Conservation (phyloP, 2,797 vertebrate species). For the Apogon talboti region DNA sequence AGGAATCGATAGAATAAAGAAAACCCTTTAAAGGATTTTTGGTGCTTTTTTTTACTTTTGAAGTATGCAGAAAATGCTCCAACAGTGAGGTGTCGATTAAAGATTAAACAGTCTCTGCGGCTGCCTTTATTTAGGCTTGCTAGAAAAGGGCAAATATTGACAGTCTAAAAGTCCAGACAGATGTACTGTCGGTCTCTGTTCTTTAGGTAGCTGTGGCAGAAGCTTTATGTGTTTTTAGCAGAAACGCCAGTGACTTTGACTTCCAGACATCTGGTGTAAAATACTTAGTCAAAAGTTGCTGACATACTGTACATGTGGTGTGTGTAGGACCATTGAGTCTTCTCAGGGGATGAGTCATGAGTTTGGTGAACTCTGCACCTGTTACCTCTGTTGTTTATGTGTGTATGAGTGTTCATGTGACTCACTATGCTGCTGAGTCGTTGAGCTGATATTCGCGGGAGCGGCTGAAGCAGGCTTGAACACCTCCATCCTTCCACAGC, state of each 20-base stretch:
- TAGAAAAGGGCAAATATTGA: slow-evolving; percentile 76
- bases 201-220: slow-evolving; percentile 8
- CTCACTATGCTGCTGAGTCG: slow-evolving; percentile 98
- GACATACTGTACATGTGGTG: slow-evolving; percentile 26
- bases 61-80: slow-evolving; percentile 25
- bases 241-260: slow-evolving; percentile 10
- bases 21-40: background rate
- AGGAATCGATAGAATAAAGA: slow-evolving; percentile 9
- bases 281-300: slow-evolving; percentile 19
- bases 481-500: slow-evolving; percentile 95
- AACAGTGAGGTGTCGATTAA: slow-evolving; percentile 37
- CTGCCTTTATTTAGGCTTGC: slow-evolving; percentile 22
- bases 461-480: slow-evolving; percentile 96
- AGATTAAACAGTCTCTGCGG: slow-evolving; percentile 33
- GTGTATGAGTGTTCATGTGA: slow-evolving; percentile 39
- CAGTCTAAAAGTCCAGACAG: slow-evolving; percentile 64
- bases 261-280: slow-evolving; percentile 9
- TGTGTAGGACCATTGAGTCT: background rate
- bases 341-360: slow-evolving; percentile 41
- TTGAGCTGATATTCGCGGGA: slow-evolving; percentile 99
- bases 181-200: slow-evolving; percentile 5
- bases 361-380: slow-evolving; percentile 4
- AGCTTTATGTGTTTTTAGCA: slow-evolving; percentile 30
- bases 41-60: slow-evolving; percentile 5
- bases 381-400: slow-evolving; percentile 27